Conservation (phyloP, 2,113 vertebrate species). For the Tyrannus savana region DNA sequence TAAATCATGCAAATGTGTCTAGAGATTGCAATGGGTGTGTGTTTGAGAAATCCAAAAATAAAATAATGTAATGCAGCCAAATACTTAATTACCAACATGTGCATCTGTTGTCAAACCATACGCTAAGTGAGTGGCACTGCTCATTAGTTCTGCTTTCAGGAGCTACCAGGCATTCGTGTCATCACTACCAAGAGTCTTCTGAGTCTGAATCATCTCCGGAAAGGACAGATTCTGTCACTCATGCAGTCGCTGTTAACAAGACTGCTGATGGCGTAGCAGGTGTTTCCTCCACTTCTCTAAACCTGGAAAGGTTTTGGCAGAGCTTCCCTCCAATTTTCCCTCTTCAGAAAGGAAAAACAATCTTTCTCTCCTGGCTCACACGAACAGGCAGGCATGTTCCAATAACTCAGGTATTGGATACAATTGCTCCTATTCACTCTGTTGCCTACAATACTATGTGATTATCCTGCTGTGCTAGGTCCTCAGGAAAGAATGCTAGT, state of each 20-base stretch:
- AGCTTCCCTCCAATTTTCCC: constrained; percentile 47
- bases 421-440: constrained; percentile 22
- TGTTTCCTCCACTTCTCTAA: constrained; percentile 71
- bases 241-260: constrained; percentile 50
- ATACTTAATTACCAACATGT: constrained; percentile 69
- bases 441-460: background rate
- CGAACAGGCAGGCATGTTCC: constrained; percentile 15
- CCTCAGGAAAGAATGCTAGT: background rate
- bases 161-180: constrained; percentile 55
- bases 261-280: constrained; percentile 65
- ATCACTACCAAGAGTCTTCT: constrained; percentile 67
- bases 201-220: constrained; percentile 73
- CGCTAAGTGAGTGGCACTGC: constrained; percentile 66
- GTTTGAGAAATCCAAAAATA: constrained; percentile 68
- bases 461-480: background rate
- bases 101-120: constrained; percentile 73
- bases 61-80: constrained; percentile 65
- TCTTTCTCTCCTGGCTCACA: constrained; percentile 29
- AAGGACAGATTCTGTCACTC: constrained; percentile 66
- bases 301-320: constrained; percentile 67
- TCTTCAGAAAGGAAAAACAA: constrained; percentile 52
- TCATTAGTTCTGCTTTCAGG: constrained; percentile 73
- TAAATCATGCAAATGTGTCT: constrained; percentile 37
- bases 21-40: constrained; percentile 19
- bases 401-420: constrained; percentile 36